A percentile compares a stretch with the other conserved stretches of the same genome.
These are phyloP conservation scores for Monopterus albus DNA, from an alignment of 2,113 vertebrate species.

Conservation along the genomic window DNA sequence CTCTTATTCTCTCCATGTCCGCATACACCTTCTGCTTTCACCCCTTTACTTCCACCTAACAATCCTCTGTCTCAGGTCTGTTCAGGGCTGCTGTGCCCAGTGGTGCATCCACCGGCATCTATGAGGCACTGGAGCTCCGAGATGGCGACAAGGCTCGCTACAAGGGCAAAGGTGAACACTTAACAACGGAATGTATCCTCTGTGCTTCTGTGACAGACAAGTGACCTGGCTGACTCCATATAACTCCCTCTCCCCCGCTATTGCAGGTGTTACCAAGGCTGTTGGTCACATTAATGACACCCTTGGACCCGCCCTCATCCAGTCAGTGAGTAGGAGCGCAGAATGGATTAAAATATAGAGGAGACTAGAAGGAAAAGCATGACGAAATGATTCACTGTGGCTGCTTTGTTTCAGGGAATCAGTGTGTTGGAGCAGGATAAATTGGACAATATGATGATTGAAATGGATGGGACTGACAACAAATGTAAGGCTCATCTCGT, in stretches of 20 bases:
- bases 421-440: constrained; percentile 91
- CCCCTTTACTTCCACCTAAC: background rate
- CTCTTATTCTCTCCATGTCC: background rate
- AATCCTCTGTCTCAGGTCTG: constrained; percentile 80
- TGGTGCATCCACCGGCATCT: constrained; percentile 92
- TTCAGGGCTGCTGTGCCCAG: constrained; percentile 93
- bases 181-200: no score
- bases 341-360: background rate
- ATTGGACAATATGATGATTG: constrained; percentile 91
- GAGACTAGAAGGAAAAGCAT: background rate
- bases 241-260: constrained; percentile 6
- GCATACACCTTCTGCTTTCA: constrained; percentile 3
- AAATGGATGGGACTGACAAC: constrained; percentile 92
- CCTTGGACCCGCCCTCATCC: constrained; percentile 87
- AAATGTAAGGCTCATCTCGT: constrained; percentile 84
- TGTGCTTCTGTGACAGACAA: background rate
- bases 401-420: constrained; percentile 80
- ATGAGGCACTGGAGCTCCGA: constrained; percentile 91
- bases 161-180: constrained; percentile 88
- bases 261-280: constrained; percentile 90
- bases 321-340: constrained; percentile 84
- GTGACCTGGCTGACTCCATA: background rate
- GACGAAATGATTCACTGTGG: background rate
- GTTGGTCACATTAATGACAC: constrained; percentile 92
- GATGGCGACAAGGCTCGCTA: constrained; percentile 93